Evolutionary conservation across 2,797 vertebrate species (phyloP).

Genomic region (Sebastes minor): DNA sequence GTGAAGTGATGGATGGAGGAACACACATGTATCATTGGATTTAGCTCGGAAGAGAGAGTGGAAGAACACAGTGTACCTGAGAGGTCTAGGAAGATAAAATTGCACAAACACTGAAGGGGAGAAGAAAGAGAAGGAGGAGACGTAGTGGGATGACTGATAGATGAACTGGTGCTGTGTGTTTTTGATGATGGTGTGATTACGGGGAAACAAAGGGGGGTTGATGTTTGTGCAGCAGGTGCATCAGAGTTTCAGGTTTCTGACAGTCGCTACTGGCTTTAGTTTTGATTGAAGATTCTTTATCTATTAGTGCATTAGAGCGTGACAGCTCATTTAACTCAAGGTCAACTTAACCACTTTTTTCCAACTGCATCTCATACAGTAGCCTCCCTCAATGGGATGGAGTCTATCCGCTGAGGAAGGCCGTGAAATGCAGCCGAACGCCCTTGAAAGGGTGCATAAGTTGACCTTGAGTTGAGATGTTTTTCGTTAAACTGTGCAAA

Average conservation of each 20-base stretch:
- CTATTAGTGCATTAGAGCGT: neutral
- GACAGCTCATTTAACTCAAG: neutral
- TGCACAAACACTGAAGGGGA: neutral
- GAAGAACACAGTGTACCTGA: neutral
- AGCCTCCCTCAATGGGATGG: neutral
- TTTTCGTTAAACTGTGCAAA: neutral
- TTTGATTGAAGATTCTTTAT: conserved; percentile 12
- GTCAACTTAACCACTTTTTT: neutral
- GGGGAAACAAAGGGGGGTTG: neutral
- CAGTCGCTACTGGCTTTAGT: conserved; percentile 5
- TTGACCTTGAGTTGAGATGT: neutral
- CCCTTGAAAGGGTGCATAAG: neutral
- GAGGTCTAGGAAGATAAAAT: neutral
- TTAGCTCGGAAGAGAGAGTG: conserved; percentile 6
- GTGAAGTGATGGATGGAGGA: conserved; percentile 6
- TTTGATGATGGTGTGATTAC: conserved; percentile 28
- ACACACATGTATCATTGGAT: conserved; percentile 2
- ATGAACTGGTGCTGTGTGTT: neutral
- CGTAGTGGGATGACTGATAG: neutral
- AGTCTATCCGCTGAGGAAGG: neutral
- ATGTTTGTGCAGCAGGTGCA: conserved; percentile 44
- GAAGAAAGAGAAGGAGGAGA: conserved; percentile 4
- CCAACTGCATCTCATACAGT: neutral
- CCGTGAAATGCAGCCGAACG: neutral
- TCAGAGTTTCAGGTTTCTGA: conserved; percentile 44